These are phyloP conservation scores for Pantherophis alleghaniensis DNA, from an alignment of 2,797 vertebrate genomes.

Conservation along the genomic window DNA sequence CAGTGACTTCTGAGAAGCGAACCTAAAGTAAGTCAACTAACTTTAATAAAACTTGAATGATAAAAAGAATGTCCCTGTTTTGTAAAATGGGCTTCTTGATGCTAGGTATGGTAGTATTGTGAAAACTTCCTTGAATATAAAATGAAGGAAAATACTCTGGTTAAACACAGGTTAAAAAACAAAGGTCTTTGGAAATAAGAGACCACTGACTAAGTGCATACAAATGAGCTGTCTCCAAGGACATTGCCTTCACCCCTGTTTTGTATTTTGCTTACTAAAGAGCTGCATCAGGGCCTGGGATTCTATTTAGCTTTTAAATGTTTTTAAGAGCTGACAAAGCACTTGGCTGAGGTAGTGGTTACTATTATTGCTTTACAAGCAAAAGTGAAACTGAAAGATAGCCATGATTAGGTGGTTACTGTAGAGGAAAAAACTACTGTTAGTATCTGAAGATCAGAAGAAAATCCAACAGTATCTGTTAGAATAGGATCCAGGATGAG, in stretches of 20 bases:
- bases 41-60: not conserved
- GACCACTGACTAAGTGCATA: not conserved
- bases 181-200: not conserved
- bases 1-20: slow-evolving; percentile 42
- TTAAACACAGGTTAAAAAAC: not conserved
- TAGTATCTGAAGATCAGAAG: not conserved
- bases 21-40: slow-evolving; percentile 30
- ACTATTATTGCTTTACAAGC: slow-evolving; percentile 6
- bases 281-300: not conserved
- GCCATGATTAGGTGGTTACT: not conserved
- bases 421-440: not conserved
- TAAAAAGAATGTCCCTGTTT: not conserved
- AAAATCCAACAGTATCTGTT: not conserved
- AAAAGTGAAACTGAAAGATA: not conserved
- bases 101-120: not conserved
- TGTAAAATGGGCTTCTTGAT: not conserved
- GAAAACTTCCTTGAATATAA: not conserved
- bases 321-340: slow-evolving; percentile 15
- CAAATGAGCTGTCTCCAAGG: slow-evolving; percentile 1
- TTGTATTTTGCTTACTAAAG: slow-evolving; percentile 27
- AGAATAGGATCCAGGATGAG: not conserved
- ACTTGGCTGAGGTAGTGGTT: not conserved
- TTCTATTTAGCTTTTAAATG: slow-evolving; percentile 8
- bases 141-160: not conserved
- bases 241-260: not conserved